Evolutionary conservation across 2,888 invertebrate genomes (phyloP).

Genomic region (Drepana falcataria): DNA sequence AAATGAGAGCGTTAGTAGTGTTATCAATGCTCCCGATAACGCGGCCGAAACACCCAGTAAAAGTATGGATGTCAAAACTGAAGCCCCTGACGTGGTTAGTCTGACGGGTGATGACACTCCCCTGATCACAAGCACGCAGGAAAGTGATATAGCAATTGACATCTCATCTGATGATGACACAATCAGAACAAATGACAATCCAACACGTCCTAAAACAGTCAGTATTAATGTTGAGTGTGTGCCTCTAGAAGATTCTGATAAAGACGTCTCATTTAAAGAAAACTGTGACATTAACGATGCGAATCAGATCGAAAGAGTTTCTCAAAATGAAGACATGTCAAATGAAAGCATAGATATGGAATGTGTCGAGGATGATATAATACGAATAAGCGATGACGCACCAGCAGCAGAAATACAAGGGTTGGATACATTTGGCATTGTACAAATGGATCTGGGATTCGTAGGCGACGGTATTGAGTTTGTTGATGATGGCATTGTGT

Average conservation of each 20-base stretch:
- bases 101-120: background rate
- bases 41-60: background rate
- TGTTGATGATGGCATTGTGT: conserved; percentile 29
- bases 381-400: conserved; percentile 9
- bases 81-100: background rate
- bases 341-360: background rate
- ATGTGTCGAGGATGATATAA: conserved; percentile 19
- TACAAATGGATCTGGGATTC: conserved; percentile 27
- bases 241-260: background rate
- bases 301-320: background rate
- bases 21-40: background rate
- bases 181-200: background rate
- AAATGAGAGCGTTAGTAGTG: background rate
- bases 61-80: background rate
- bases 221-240: background rate
- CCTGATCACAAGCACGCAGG: background rate
- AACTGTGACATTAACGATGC: background rate
- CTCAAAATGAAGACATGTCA: background rate
- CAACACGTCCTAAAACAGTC: background rate
- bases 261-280: background rate
- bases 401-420: conserved; percentile 2
- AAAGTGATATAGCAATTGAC: background rate
- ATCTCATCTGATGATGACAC: background rate
- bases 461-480: conserved; percentile 47
- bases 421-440: conserved; percentile 4